Conservation (phyloP, 1,140 invertebrate genomes). For the Hirudo medicinalis region DNA sequence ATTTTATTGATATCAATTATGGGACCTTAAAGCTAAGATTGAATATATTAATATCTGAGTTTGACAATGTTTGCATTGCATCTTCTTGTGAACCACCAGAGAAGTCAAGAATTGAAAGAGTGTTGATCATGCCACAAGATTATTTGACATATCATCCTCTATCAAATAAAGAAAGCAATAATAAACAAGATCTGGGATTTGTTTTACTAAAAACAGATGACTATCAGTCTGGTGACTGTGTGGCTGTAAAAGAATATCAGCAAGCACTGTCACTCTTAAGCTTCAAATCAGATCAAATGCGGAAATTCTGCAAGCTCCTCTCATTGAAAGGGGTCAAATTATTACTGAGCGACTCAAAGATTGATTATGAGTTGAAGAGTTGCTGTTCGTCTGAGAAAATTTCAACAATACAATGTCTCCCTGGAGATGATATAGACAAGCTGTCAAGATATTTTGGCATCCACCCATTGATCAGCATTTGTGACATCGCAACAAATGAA, state of each 20-base stretch:
- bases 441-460: not conserved
- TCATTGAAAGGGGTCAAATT: not conserved
- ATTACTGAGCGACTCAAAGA: not conserved
- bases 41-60: not conserved
- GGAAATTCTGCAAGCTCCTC: not conserved
- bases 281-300: not conserved
- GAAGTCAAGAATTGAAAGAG: not conserved
- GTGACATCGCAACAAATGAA: not conserved
- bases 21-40: no score
- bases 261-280: not conserved
- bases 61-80: constrained; percentile 4
- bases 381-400: not conserved
- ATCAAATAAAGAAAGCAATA: no score
- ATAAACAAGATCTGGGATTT: no score
- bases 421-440: not conserved
- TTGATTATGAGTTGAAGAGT: not conserved
- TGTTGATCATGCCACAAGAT: not conserved
- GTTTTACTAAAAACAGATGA: no score
- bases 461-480: not conserved
- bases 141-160: not conserved
- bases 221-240: no score
- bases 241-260: no score
- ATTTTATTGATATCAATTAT: no score
- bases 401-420: constrained; percentile 10
- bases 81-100: not conserved